Percentiles rank a stretch among this genome's conserved stretches.
phyloP scores from a whole-genome alignment of 2,888 invertebrate species.

The Drosophila sordidula region DNA sequence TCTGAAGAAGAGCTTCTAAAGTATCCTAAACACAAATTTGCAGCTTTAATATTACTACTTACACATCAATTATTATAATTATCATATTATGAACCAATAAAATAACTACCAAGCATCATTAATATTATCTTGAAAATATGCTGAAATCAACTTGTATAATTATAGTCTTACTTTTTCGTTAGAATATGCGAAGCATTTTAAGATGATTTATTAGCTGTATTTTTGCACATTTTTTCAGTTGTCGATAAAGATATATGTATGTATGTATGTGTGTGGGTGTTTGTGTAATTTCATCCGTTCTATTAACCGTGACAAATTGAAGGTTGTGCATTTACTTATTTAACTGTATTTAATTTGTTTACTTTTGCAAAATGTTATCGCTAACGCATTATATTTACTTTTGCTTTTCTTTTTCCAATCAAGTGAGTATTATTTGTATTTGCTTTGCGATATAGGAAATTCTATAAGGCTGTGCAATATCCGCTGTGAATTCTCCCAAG shows the following conservation, averaged over 20 bases:
- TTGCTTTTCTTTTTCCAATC: conserved; percentile 39
- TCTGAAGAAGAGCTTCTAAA: not conserved
- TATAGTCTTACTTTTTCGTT: conserved; percentile 5
- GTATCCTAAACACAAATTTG: not conserved
- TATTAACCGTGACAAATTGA: conserved; percentile 42
- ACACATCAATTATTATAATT: not conserved
- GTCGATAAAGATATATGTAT: too few species aligned
- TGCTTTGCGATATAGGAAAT: conserved; percentile 50
- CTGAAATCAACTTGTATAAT: not conserved
- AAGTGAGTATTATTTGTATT: conserved; percentile 29
- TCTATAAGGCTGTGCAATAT: conserved; percentile 51
- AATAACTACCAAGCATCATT: not conserved
- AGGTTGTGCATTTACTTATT: conserved; percentile 22
- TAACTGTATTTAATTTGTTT: conserved; percentile 6
- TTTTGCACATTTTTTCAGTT: conserved; percentile 3
- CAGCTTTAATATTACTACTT: too few species aligned
- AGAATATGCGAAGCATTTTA: conserved; percentile 3
- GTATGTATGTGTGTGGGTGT: too few species aligned
- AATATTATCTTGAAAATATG: not conserved
- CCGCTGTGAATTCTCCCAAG: conserved; percentile 46
- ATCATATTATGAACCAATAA: not conserved
- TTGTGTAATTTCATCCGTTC: conserved; percentile 40
- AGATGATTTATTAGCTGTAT: conserved; percentile 19
- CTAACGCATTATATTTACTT: conserved; percentile 23
- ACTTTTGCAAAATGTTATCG: conserved; percentile 13